Base-by-base conservation (phyloP, 92 coral and sea anemone species). In the Porites cylindrica region DNA sequence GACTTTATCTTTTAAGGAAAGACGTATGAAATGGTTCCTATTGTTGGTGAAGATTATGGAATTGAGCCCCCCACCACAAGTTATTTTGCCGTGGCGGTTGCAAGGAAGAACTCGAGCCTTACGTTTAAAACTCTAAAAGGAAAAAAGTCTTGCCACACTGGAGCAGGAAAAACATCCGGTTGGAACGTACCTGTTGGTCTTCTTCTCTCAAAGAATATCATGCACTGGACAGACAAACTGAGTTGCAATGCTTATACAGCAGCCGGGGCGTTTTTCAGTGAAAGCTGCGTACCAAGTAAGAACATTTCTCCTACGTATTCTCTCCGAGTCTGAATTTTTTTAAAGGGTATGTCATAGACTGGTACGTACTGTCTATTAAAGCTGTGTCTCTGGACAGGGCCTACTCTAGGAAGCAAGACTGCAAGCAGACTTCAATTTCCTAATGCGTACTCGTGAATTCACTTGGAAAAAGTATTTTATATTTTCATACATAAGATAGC, bases 271-370 rank as follows among this genome's bases (percentile, higher is more conserved):
- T 91, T 79, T 68, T 91, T 91, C 47, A 17, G 14, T 1, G 17
- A 76, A 75, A 88, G 95, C 83, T 92, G 95, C 53, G 90, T 85
- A 19, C 95, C 95, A 72, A 88, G 95, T 92, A 76, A 60, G 90
- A 32, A 7, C 18, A 10, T 10, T 51, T 26, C 29, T 9, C 8
- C 24, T 65, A 4, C 32, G 32, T 29, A 29, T 29, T 29, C 32
- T 29, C 32, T 29, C 32, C 32, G 32, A 29, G 32, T 29, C 32
- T 29, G 32, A 29, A 29, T 29, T 29, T 29, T 29, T 29, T 54
- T 7, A 54, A 54, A 54, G 60, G 60, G 10, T 29, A 2, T 29
- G 3, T 29, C 32, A 29, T 29, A 29, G 32, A 29, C 32, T 29
- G 32, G 32, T 29, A 29, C 32, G 32, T 0, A 29, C 32, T 29